These are phyloP conservation scores for Tetramorium alpestre DNA, from an alignment of 1,140 invertebrate genomes.

Conservation along the genomic window DNA sequence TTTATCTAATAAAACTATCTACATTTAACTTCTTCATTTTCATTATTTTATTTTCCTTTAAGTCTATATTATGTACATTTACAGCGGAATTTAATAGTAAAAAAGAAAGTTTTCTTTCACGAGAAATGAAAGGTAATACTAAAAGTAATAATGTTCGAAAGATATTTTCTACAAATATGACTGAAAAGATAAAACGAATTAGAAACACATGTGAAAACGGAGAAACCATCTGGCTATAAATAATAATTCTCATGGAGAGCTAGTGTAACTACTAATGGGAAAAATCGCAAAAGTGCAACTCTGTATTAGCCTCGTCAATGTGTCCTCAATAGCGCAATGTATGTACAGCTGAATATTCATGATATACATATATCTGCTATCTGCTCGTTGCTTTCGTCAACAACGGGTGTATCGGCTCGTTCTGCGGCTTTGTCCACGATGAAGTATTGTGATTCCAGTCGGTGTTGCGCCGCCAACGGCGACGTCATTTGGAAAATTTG, in stretches of 20 bases:
- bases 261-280: neutral
- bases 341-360: conserved; percentile 57
- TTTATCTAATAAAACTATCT: too few relatives aligned
- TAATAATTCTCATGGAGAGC: neutral
- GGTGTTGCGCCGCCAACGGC: neutral
- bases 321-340: conserved; percentile 25
- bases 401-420: conserved; percentile 36
- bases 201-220: too few relatives aligned
- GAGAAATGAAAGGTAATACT: neutral
- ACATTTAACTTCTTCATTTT: neutral
- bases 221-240: neutral
- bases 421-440: conserved; percentile 53
- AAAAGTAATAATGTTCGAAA: neutral
- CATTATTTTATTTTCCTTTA: neutral
- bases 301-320: neutral
- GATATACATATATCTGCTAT: conserved; percentile 36
- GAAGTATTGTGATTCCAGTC: conserved; percentile 49
- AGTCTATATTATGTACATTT: neutral
- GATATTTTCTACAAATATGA: neutral
- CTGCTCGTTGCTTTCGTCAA: conserved; percentile 52
- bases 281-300: neutral
- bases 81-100: neutral
- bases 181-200: neutral
- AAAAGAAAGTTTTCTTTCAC: neutral
- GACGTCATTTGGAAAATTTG: conserved; percentile 57